A percentile compares a stretch with the other conserved stretches of the same genome.
These are phyloP conservation scores for Ips typographus DNA, from an alignment of 1,140 invertebrate genomes.

Conservation along the genomic window DNA sequence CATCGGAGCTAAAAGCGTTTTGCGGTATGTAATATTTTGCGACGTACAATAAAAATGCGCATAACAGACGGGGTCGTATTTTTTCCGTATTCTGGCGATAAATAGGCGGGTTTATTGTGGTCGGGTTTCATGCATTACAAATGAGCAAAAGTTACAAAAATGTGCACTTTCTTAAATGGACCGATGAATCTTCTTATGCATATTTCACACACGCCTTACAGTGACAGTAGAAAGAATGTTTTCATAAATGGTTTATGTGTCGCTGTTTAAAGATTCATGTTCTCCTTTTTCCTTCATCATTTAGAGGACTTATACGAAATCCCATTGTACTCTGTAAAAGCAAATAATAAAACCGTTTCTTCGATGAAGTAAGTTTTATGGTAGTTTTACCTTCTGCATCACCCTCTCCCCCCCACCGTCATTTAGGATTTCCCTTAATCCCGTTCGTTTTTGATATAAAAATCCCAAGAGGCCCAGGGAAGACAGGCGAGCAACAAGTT, in stretches of 20 bases:
- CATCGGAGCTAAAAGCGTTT: slow-evolving; percentile 14
- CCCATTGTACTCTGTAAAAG: too few relatives aligned
- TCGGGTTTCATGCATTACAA: slow-evolving; percentile 35
- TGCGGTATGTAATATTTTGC: slow-evolving; percentile 11
- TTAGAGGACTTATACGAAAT: background rate
- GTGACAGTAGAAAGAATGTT: slow-evolving; percentile 15
- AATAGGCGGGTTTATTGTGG: slow-evolving; percentile 25
- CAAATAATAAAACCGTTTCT: too few relatives aligned
- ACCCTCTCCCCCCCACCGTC: background rate
- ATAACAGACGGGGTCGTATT: slow-evolving; percentile 14
- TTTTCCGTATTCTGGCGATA: slow-evolving; percentile 24
- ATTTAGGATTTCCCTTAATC: slow-evolving; percentile 6
- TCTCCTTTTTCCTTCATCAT: background rate
- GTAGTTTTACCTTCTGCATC: background rate
- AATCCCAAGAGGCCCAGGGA: slow-evolving; percentile 9
- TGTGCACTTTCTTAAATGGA: slow-evolving; percentile 37
- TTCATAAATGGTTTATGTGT: background rate
- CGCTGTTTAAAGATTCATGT: slow-evolving; percentile 11
- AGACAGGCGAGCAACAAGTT: slow-evolving; percentile 16
- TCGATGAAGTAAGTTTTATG: background rate
- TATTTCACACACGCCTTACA: slow-evolving; percentile 17
- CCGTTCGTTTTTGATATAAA: slow-evolving; percentile 6
- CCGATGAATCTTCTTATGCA: slow-evolving; percentile 33
- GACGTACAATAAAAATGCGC: slow-evolving; percentile 10
- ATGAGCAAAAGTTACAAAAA: slow-evolving; percentile 36